These are phyloP conservation scores for Synodontis membranacea DNA, from an alignment of 2,113 vertebrate species.

Conservation along the genomic window DNA sequence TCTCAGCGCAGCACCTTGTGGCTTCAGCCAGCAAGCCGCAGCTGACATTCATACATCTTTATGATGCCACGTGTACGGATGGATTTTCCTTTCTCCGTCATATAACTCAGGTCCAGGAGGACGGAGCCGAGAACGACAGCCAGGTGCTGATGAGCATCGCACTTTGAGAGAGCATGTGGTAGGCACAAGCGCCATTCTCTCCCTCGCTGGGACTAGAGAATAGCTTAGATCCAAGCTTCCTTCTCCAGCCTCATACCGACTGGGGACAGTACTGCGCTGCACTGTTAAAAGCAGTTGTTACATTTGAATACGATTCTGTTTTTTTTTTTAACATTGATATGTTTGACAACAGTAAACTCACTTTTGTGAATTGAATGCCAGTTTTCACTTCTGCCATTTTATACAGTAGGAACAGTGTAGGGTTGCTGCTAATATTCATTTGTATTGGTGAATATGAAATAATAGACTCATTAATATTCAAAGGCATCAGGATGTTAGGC, in stretches of 20 bases:
- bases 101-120: constrained; percentile 9
- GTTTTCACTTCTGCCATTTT: not conserved
- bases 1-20: constrained; percentile 11
- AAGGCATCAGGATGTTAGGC: not conserved
- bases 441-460: not conserved
- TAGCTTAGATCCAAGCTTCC: not conserved
- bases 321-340: not conserved
- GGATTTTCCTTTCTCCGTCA: constrained; percentile 10
- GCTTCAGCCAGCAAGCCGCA: not conserved
- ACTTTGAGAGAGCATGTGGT: constrained; percentile 18
- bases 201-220: not conserved
- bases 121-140: not conserved
- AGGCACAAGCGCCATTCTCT: not conserved
- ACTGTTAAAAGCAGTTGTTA: not conserved
- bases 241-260: not conserved
- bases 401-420: not conserved
- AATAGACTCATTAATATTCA: not conserved
- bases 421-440: not conserved
- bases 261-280: not conserved
- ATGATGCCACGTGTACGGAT: constrained; percentile 22
- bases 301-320: not conserved
- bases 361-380: not conserved
- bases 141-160: constrained; percentile 8
- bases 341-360: not conserved
- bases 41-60: constrained; percentile 23